Evolutionary conservation across 2,888 invertebrate species (phyloP), one percentile per base, ranked within the genome.

Genomic region (Anoplius nigerrimus): DNA sequence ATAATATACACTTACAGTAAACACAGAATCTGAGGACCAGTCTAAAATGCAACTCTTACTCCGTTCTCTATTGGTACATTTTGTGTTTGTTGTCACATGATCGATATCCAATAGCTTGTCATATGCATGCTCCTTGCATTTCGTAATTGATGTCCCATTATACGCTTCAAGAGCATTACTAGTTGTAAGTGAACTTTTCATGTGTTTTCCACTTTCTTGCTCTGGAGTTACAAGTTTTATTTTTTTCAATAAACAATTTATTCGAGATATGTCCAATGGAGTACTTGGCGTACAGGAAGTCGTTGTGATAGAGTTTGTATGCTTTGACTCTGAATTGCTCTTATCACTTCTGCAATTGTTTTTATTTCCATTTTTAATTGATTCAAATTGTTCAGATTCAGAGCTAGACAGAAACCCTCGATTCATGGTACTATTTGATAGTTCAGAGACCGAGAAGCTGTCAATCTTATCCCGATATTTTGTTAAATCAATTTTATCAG

Each of bases 11-110:
- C 84, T 85, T 79, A 86, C 86, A 60, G 62, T 34, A 64, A 83
- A 86, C 43, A 85, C 84, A 53, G 86, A 84, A 72, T 86, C 84
- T 3, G 76, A 75, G 11, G 82, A 82, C 34, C 66, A 66, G 61
- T 76, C 76, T 2, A 78, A 78, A 54, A 34, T 24, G 15, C 69
- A 77, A 63, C 45, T 76, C 27, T 18, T 69, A 58, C 16, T 62
- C 5, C 24, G 13, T 54, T 70, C 64, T 24, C 46, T 58, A 5
- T 20, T 58, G 5, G n/a, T n/a, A n/a, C 0, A 59, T 53, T 69
- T 66, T 43, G 20, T 53, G 43, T 71, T 69, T 22, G 77, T 72
- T 16, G 69, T 48, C 52, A 79, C 82, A 55, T 76, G 58, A 75
- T 85, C 84, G 8, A 85, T 62, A 55, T 84, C 82, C 16, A 84